Conservation (phyloP, 2,113 vertebrate genomes). For the Tympanuchus pallidicinctus region DNA sequence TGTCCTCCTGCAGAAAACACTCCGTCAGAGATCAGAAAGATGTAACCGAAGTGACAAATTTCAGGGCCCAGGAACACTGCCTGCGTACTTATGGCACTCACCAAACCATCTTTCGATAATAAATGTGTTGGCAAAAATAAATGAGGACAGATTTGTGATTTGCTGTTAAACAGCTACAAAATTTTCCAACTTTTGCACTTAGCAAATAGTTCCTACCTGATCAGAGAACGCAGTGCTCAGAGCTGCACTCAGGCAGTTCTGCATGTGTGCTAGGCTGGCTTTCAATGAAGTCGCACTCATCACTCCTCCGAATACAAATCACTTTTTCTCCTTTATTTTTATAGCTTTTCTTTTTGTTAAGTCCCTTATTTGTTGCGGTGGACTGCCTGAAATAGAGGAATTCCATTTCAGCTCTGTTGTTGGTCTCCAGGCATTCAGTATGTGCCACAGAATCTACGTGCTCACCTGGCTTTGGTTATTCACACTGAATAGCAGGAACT, state of each 20-base stretch:
- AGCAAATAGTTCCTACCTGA: not conserved
- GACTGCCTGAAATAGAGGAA: not conserved
- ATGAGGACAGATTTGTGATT: fast-evolving
- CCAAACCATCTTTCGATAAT: not conserved
- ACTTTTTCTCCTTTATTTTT: not conserved
- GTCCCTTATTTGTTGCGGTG: not conserved
- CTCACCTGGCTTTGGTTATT: not conserved
- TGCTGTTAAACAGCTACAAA: not conserved
- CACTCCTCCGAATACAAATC: not conserved
- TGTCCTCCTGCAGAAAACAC: not conserved
- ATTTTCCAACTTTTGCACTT: fast-evolving
- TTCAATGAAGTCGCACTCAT: fast-evolving
- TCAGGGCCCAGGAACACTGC: not conserved
- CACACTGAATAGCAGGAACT: not conserved
- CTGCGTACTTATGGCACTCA: not conserved
- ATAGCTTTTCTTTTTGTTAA: not conserved
- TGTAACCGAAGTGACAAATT: not conserved
- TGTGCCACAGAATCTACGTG: fast-evolving
- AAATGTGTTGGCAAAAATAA: not conserved
- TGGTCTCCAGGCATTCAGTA: not conserved
- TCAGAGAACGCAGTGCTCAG: fast-evolving
- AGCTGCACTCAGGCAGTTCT: not conserved
- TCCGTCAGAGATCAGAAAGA: not conserved
- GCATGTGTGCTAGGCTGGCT: fast-evolving
- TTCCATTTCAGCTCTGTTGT: not conserved